Evolutionary conservation across 2,888 invertebrate species (phyloP).

Genomic region (Drosophila glabriapex): DNA sequence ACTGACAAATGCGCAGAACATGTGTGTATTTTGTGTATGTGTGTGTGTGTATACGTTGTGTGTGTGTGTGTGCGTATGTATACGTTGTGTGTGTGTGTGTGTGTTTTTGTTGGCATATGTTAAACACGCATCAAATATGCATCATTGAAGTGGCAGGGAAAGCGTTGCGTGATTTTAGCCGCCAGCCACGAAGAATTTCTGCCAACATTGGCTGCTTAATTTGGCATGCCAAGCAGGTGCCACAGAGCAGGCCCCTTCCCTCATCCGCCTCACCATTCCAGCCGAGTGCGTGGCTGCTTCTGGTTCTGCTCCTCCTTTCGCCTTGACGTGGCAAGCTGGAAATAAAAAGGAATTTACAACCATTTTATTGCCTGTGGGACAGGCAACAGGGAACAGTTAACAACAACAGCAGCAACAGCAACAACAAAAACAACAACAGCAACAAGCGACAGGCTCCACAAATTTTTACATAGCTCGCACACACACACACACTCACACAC

Average conservation of each 20-base stretch:
- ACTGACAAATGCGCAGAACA: conserved; percentile 60
- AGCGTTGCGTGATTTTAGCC: conserved; percentile 60
- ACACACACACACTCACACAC: conserved; percentile 8
- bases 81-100: too few relatives aligned
- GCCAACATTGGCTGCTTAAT: conserved; percentile 53
- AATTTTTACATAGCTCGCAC: conserved; percentile 54
- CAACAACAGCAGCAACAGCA: neutral
- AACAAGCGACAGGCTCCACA: conserved; percentile 20
- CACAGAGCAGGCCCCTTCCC: conserved; percentile 13
- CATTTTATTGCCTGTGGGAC: conserved; percentile 64
- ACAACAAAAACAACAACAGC: neutral
- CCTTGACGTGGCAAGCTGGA: conserved; percentile 43
- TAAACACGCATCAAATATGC: conserved; percentile 65
- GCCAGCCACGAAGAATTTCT: conserved; percentile 36
- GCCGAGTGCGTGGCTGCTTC: neutral
- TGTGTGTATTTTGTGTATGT: conserved; percentile 12
- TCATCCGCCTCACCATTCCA: conserved; percentile 1
- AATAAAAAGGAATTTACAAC: conserved; percentile 71
- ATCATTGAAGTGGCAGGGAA: conserved; percentile 49
- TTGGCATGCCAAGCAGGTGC: conserved; percentile 76
- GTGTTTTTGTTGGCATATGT: conserved; percentile 44
- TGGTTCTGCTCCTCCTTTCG: conserved; percentile 10
- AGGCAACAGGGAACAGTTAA: conserved; percentile 47
- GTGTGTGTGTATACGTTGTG: conserved; percentile 2
- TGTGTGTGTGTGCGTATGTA: conserved; percentile 1